These are phyloP conservation scores for Hemiscyllium ocellatum DNA, from an alignment of 2,113 vertebrate genomes.

Conservation along the genomic window DNA sequence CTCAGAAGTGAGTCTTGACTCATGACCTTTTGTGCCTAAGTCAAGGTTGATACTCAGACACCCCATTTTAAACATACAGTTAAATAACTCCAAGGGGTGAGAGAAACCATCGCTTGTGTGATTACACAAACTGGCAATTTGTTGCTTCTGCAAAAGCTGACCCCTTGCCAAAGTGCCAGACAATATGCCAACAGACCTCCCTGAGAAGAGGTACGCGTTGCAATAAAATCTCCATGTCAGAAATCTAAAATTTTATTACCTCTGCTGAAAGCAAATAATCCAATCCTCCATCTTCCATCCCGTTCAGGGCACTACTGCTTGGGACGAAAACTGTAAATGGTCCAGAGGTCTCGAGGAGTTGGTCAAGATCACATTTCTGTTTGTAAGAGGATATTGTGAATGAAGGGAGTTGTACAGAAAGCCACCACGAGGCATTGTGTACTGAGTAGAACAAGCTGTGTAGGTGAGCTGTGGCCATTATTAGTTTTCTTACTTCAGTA, in stretches of 20 bases:
- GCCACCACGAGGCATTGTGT: too few species aligned
- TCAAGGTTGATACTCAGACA: background rate
- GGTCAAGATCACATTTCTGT: conserved; percentile 62
- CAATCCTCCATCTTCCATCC: conserved; percentile 59
- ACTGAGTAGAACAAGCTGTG: background rate
- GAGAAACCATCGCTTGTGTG: background rate
- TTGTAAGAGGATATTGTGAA: background rate
- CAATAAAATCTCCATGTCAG: background rate
- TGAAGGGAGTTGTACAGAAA: background rate
- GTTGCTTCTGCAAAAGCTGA: background rate
- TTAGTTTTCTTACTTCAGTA: background rate
- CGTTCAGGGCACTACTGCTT: conserved; percentile 59
- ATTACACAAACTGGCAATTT: background rate
- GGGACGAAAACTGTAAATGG: conserved; percentile 77
- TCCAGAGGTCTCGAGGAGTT: conserved; percentile 57
- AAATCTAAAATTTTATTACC: conserved; percentile 50
- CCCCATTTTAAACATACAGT: background rate
- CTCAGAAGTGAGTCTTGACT: background rate
- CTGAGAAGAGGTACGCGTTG: background rate
- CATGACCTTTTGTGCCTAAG: background rate
- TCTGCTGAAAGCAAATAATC: conserved; percentile 67
- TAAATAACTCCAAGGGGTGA: background rate
- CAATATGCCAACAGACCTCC: background rate
- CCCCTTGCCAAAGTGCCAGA: background rate
- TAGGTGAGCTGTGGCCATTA: background rate